Conservation (phyloP, 2,888 invertebrate species). For the Lumbricus terrestris region DNA sequence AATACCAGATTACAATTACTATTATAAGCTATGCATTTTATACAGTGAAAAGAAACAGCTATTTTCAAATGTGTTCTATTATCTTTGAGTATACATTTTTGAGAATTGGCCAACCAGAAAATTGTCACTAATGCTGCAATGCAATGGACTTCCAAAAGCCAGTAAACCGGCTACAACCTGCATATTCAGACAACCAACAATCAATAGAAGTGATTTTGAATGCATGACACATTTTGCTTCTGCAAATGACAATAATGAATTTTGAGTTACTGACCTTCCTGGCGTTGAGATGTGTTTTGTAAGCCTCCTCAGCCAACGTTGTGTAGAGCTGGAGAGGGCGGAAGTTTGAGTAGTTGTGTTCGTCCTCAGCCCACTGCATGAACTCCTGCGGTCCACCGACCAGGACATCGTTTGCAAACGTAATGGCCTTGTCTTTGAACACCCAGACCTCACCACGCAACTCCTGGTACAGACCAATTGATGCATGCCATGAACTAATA, state of each 20-base stretch:
- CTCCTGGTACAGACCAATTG: constrained; percentile 42
- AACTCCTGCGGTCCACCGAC: constrained; percentile 56
- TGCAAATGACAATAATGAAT: not conserved
- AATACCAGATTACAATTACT: not conserved
- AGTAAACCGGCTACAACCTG: not conserved
- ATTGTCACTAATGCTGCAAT: not conserved
- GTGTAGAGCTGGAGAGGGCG: constrained; percentile 51
- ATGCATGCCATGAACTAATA: no score
- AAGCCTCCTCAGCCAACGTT: constrained; percentile 55
- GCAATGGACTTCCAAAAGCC: not conserved
- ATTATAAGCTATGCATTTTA: not conserved
- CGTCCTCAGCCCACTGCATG: constrained; percentile 53
- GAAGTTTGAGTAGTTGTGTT: constrained; percentile 54
- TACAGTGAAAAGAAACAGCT: not conserved
- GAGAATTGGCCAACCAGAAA: not conserved
- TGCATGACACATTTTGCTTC: not conserved
- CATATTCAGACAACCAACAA: not conserved
- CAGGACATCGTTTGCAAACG: constrained; percentile 51
- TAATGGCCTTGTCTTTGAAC: constrained; percentile 53
- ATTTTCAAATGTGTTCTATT: not conserved
- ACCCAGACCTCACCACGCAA: constrained; percentile 57
- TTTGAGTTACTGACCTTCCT: constrained; percentile 47
- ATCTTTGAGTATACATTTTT: not conserved
- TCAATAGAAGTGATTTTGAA: not conserved
- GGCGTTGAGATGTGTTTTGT: constrained; percentile 50